Conservation (phyloP, 2,888 invertebrate genomes). For the Oscheius onirici region DNA sequence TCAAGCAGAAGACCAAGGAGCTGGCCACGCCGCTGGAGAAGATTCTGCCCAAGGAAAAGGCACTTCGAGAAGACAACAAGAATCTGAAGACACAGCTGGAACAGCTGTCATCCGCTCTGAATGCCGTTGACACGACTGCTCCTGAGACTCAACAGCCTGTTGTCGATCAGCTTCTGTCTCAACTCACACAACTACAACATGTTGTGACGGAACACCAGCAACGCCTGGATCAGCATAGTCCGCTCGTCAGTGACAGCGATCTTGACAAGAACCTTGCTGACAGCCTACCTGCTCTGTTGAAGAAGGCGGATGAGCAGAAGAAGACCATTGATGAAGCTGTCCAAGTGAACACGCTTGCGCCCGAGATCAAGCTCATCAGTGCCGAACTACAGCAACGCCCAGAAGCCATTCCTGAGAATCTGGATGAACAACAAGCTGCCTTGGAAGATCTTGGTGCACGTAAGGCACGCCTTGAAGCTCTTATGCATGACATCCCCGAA, state of each 20-base stretch:
- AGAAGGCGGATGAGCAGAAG: constrained; percentile 30
- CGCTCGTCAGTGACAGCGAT: constrained; percentile 6
- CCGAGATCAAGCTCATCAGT: constrained; percentile 41
- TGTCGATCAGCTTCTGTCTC: not conserved
- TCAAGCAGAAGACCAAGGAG: constrained; percentile 7
- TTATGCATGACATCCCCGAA: constrained; percentile 39
- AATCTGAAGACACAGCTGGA: not conserved
- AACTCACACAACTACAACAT: not conserved
- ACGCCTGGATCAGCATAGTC: not conserved
- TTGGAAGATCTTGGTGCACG: constrained; percentile 46
- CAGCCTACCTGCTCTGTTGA: not conserved
- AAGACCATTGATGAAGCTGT: constrained; percentile 36
- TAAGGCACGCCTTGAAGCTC: constrained; percentile 42
- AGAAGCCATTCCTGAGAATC: constrained; percentile 32
- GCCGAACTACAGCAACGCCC: constrained; percentile 38
- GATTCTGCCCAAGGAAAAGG: not conserved
- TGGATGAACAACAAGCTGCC: constrained; percentile 42
- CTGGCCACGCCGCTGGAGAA: not conserved
- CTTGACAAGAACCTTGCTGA: constrained; percentile 31
- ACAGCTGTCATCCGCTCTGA: not conserved
- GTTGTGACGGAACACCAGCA: not conserved
- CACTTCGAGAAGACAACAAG: constrained; percentile 6
- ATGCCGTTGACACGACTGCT: not conserved
- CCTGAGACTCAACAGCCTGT: constrained; percentile 7
- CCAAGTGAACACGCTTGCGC: constrained; percentile 40